A percentile compares a stretch with the other conserved stretches of the same genome.
These are phyloP conservation scores for Discoglossus pictus DNA, from an alignment of 2,797 vertebrate genomes.

Conservation along the genomic window DNA sequence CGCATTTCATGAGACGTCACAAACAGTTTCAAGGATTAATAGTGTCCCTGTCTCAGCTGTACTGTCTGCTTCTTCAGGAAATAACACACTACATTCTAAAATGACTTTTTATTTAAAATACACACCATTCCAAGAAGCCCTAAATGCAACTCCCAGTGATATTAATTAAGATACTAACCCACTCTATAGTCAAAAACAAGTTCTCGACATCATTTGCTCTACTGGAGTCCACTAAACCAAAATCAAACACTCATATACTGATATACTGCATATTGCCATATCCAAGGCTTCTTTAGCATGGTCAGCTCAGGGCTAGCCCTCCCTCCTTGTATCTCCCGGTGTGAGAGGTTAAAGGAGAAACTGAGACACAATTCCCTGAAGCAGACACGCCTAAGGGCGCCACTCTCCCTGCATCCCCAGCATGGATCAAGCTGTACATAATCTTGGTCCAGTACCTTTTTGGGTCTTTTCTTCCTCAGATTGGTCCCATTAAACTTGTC, in stretches of 20 bases:
- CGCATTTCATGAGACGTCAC: constrained; percentile 8
- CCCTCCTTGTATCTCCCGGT: neutral
- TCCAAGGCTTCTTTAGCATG: no score
- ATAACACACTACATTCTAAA: no score
- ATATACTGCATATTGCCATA: neutral
- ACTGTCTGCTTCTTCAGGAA: constrained; percentile 32
- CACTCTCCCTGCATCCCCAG: constrained; percentile 20
- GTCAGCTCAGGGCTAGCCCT: no score
- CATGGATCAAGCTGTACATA: constrained; percentile 21
- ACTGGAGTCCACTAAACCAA: neutral
- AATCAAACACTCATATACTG: neutral
- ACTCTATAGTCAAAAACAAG: neutral
- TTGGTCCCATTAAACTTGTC: constrained; percentile 81
- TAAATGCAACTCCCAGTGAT: no score
- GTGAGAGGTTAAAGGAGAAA: neutral
- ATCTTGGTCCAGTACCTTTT: constrained; percentile 76
- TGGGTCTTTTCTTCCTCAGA: constrained; percentile 83
- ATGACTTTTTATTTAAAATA: no score
- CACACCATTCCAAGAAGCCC: no score
- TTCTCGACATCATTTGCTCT: constrained; percentile 43
- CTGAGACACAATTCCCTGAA: constrained; percentile 12
- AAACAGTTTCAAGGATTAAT: neutral
- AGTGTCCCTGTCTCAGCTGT: constrained; percentile 39
- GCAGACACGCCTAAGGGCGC: constrained; percentile 27
- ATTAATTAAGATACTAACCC: no score